Evolutionary conservation across 2,113 vertebrate genomes (phyloP).

Genomic region (Scomber japonicus): DNA sequence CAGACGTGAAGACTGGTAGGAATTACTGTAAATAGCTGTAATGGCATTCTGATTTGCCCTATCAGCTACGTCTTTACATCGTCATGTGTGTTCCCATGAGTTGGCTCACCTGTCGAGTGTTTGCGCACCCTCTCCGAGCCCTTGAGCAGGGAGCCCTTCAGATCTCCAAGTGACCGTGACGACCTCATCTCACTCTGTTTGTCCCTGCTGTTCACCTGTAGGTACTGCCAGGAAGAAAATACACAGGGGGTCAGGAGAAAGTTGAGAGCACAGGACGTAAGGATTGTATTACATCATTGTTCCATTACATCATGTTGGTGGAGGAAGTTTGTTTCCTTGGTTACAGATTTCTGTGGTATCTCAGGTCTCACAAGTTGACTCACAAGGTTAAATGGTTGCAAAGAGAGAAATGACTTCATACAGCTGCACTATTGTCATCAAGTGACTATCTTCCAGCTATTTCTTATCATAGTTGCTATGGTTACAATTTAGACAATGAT

Average conservation of each 20-base stretch:
- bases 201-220: constrained; percentile 90
- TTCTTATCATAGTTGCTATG: background rate
- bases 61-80: background rate
- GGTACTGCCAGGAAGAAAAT: constrained; percentile 75
- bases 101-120: constrained; percentile 89
- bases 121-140: constrained; percentile 90
- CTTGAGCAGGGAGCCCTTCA: constrained; percentile 91
- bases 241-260: background rate
- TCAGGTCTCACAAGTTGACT: background rate
- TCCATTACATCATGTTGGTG: constrained; percentile 26
- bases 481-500: background rate
- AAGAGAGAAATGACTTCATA: constrained; percentile 16
- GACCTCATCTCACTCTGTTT: constrained; percentile 93
- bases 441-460: background rate
- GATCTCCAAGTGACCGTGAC: constrained; percentile 91
- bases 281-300: constrained; percentile 47
- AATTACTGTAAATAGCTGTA: background rate
- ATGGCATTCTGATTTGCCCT: background rate
- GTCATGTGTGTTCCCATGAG: background rate
- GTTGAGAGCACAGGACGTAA: constrained; percentile 19
- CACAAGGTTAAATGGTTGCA: background rate
- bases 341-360: background rate
- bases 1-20: background rate
- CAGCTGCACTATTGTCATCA: background rate
- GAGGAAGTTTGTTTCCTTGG: constrained; percentile 21